Base-by-base conservation (phyloP, 2,797 vertebrate species). In the Sebastes iracundus region DNA sequence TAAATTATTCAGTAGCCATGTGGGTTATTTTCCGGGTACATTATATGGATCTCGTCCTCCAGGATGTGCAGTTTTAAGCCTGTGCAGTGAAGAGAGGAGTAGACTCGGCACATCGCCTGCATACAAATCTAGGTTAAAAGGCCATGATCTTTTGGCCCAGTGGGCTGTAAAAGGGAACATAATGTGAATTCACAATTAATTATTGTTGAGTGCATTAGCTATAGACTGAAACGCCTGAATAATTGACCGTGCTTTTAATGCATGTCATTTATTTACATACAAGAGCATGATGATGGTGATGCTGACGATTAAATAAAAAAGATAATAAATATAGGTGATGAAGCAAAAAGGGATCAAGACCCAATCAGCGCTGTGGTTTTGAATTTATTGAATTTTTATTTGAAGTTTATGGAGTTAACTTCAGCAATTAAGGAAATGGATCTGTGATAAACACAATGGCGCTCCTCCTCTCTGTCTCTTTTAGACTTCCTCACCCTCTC, bases 381-480 rank as follows among this genome's bases (percentile, higher is more conserved):
- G 46, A 62, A 84, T 90, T 79, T 75, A 63, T 84, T 58, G 22
- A 42, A 55, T 64, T 72, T 87, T 81, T 79, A 77, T 84, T 77
- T 88, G 77, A 87, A 90, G 70, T 83, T 84, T 79, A 77, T 79
- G 32, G 62, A 84, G 63, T 81, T 75, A 78, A 82, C 84, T 82
- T 81, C 13, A 59, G 49, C 72, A 90, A 90, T 93, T 91, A 88
- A 86, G 81, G 25, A 88, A 91, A 84, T 92, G 82, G 85, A 84
- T 83, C 66, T 35, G 30, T 80, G 75, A 88, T 78, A 75, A 88
- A 89, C 77, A 86, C 81, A 55, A 77, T 76, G 61, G 35, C 76
- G 14, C 72, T 28, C 25, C 55, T 12, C n/a, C 13, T 25, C 23
- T 28, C 46, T 42, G 55, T 59, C 42, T 33, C 35, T 38, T 42